Conservation (phyloP, 2,888 invertebrate species). For the Leptinotarsa haldemani region DNA sequence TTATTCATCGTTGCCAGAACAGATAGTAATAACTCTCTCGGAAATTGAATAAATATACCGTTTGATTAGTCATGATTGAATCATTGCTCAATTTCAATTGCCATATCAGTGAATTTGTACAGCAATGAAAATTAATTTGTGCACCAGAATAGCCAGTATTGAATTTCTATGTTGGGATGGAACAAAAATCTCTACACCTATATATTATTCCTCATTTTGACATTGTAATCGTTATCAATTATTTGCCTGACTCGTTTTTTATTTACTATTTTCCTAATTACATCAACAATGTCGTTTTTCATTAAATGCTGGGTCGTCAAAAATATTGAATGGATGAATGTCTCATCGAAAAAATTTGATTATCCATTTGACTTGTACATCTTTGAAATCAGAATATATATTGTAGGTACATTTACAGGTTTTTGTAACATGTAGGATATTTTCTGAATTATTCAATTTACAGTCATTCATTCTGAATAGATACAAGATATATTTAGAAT, state of each 20-base stretch:
- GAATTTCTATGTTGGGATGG: not conserved
- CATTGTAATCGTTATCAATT: too few species aligned
- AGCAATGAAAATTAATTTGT: slow-evolving; percentile 1
- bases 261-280: too few species aligned
- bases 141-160: not conserved
- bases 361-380: too few species aligned
- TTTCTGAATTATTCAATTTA: too few species aligned
- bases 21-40: not conserved
- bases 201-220: too few species aligned
- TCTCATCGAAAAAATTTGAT: too few species aligned
- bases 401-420: not conserved
- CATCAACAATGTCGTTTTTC: too few species aligned
- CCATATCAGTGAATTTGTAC: not conserved
- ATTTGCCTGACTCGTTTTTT: too few species aligned
- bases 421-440: not conserved
- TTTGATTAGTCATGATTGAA: not conserved
- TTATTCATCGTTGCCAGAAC: not conserved
- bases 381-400: not conserved
- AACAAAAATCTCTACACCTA: not conserved
- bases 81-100: not conserved
- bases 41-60: slow-evolving; percentile 2
- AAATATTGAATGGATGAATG: too few species aligned
- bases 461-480: too few species aligned
- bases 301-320: too few species aligned
- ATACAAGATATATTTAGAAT: too few species aligned